Evolutionary conservation across 2,113 vertebrate genomes (phyloP), one percentile per base, ranked within the genome.

Genomic region (Pelecanus crispus): DNA sequence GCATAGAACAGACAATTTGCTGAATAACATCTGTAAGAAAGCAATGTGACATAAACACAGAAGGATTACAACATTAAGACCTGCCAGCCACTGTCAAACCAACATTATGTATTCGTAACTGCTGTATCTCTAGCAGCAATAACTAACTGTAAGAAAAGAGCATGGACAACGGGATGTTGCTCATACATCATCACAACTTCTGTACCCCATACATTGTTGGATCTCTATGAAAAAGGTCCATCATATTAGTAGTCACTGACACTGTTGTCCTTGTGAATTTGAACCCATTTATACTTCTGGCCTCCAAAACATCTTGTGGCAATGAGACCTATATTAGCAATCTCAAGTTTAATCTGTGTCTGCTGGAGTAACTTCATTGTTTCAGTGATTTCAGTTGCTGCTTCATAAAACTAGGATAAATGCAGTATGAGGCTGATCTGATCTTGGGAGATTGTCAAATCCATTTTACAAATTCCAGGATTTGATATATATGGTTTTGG

Each of bases 211-310:
- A 29, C 2, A 2, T 13, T 45, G 28, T 26, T 72, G 66, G 7
- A 10, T 38, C 90, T 56, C n/a, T 55, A 0, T n/a, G n/a, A 15
- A 50, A 32, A 62, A 79, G 0, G 3, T 74, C 20, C 0, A 0
- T 26, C 13, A 2, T 24, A 34, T 40, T 63, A 53, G 26, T 25
- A 49, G 21, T 50, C 40, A 63, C 24, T 71, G 45, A 19, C 4
- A 47, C 4, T 45, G 16, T 20, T 79, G 16, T 11, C 14, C 10
- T 59, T n/a, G 17, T 61, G 34, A 82, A 67, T 28, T 25, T 34
- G 36, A 65, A 59, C 22, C 26, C 1, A 29, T 71, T 49, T 77
- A 10, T 70, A 10, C 34, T 82, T 86, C 58, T 5, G 17, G 11
- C 19, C 5, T 78, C 38, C 55, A 55, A 63, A 84, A 50, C 22